Conservation (phyloP, 2,888 invertebrate species). For the Mactromeris polynyma region DNA sequence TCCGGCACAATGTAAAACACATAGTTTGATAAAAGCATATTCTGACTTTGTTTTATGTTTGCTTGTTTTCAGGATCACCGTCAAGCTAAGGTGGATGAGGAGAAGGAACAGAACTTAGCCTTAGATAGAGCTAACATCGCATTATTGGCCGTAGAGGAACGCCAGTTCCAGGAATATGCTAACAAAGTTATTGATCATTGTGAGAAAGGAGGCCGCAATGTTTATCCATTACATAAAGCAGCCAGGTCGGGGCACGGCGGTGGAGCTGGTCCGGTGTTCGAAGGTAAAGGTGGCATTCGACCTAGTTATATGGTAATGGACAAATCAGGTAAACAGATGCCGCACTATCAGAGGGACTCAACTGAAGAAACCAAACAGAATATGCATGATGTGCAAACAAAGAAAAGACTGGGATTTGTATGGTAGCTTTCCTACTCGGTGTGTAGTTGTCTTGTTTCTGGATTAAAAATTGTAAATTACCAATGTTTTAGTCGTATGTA, state of each 20-base stretch:
- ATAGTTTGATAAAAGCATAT: background rate
- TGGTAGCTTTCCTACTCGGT: constrained; percentile 76
- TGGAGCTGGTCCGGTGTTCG: constrained; percentile 84
- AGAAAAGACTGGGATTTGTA: constrained; percentile 86
- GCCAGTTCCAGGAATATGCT: constrained; percentile 87
- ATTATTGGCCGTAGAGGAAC: constrained; percentile 84
- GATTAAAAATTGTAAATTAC: constrained; percentile 20
- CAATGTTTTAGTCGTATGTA: background rate
- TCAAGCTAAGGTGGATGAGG: constrained; percentile 66
- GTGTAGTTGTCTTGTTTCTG: background rate
- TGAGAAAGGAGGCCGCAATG: constrained; percentile 86
- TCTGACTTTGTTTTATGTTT: background rate
- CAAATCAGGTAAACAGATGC: constrained; percentile 85
- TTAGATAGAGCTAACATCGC: constrained; percentile 84
- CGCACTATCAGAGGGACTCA: constrained; percentile 83
- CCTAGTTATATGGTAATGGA: constrained; percentile 86
- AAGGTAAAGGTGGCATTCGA: constrained; percentile 85
- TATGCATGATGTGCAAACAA: constrained; percentile 82
- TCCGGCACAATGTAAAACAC: background rate
- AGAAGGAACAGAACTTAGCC: constrained; percentile 73
- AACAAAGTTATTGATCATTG: constrained; percentile 86
- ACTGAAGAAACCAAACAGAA: constrained; percentile 84
- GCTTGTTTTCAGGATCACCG: constrained; percentile 61
- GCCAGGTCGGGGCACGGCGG: constrained; percentile 85
- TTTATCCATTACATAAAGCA: constrained; percentile 85